These are phyloP conservation scores for Nebria ingens DNA, from an alignment of 1,140 invertebrate genomes.

Conservation along the genomic window DNA sequence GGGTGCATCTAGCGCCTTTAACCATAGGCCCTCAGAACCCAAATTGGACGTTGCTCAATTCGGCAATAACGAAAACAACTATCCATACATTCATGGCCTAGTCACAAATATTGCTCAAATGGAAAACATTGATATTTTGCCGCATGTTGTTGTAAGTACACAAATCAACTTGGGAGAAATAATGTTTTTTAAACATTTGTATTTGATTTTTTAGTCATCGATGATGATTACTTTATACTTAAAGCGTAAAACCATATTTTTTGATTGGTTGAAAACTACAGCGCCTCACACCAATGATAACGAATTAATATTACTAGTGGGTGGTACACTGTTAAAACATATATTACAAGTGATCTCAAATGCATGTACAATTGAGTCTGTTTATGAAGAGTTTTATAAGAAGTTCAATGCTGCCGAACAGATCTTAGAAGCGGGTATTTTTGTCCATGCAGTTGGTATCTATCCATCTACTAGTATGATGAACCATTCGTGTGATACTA, in stretches of 20 bases:
- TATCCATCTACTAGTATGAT: slow-evolving; percentile 82
- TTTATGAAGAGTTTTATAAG: not conserved
- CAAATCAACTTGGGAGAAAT: no score
- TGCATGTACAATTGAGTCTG: slow-evolving; percentile 33
- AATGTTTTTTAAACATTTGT: no score
- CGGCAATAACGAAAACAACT: slow-evolving; percentile 32
- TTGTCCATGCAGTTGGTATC: slow-evolving; percentile 53
- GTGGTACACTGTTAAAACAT: slow-evolving; percentile 54
- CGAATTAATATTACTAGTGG: slow-evolving; percentile 42
- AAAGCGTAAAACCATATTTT: slow-evolving; percentile 42
- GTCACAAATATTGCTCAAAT: slow-evolving; percentile 29
- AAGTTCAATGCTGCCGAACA: not conserved
- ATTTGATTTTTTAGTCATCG: slow-evolving; percentile 44
- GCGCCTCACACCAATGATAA: slow-evolving; percentile 27
- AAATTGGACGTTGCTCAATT: slow-evolving; percentile 36
- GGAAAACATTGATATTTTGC: slow-evolving; percentile 20
- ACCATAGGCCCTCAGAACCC: slow-evolving; percentile 30
- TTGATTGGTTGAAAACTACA: slow-evolving; percentile 28
- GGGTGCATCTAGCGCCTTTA: slow-evolving; percentile 31
- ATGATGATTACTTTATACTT: slow-evolving; percentile 44
- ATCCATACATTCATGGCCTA: slow-evolving; percentile 36
- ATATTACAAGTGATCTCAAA: slow-evolving; percentile 71
- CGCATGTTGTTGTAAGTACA: slow-evolving; percentile 22
- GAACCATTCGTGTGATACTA: slow-evolving; percentile 84
- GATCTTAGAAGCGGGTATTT: slow-evolving; percentile 27